A percentile compares a stretch with the other conserved stretches of the same genome.
Evolutionary conservation across 2,797 vertebrate species (phyloP).

Genomic region (Falco berigora): DNA sequence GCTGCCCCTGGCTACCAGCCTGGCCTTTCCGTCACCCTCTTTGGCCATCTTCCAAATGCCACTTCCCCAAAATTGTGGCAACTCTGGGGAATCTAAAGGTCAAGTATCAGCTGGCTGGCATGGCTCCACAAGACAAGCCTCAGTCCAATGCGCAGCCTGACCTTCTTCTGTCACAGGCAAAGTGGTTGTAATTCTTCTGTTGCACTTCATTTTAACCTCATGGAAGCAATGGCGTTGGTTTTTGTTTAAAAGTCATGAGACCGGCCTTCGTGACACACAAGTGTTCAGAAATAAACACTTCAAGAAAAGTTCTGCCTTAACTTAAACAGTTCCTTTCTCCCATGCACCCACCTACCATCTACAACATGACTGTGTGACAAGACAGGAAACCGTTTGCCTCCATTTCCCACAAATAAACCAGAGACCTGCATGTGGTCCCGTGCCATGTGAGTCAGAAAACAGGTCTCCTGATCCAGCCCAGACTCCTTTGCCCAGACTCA

Average conservation of each 20-base stretch:
- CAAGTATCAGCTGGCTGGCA: not conserved
- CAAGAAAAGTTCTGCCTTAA: not conserved
- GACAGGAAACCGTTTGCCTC: not conserved
- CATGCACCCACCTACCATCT: not conserved
- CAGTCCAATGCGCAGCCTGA: not conserved
- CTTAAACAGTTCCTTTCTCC: slow-evolving; percentile 31
- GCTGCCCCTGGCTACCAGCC: not conserved
- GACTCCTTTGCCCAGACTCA: not conserved
- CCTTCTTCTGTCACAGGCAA: not conserved
- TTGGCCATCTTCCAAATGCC: not conserved
- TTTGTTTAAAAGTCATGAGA: slow-evolving; percentile 38
- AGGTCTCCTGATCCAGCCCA: not conserved
- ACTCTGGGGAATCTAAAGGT: slow-evolving; percentile 37
- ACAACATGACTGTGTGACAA: not conserved
- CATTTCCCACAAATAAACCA: not conserved
- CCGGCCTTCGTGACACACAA: not conserved
- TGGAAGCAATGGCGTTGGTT: not conserved
- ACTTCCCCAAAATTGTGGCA: slow-evolving; percentile 45
- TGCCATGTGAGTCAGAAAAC: not conserved
- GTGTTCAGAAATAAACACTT: slow-evolving; percentile 39
- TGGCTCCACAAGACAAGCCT: not conserved
- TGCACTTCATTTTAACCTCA: slow-evolving; percentile 19
- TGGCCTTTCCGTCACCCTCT: not conserved
- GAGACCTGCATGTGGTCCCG: not conserved
- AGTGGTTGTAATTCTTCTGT: not conserved